These are phyloP conservation scores for Medauroidea extradentata DNA, from an alignment of 1,140 invertebrate genomes.

Conservation along the genomic window DNA sequence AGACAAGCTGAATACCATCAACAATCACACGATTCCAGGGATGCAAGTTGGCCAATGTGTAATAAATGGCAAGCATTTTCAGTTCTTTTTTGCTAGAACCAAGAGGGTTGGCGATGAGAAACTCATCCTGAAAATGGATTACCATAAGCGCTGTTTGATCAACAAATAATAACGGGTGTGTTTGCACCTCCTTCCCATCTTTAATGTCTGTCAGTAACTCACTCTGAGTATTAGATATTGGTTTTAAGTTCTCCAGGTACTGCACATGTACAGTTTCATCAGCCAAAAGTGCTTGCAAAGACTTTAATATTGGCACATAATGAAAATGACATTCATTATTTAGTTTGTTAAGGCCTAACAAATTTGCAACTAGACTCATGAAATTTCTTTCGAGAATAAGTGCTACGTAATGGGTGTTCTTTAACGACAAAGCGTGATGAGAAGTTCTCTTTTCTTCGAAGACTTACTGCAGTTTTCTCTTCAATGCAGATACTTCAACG, in stretches of 20 bases:
- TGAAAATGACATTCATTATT: background rate
- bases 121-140: constrained; percentile 7
- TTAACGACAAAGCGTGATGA: background rate
- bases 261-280: background rate
- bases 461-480: background rate
- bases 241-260: background rate
- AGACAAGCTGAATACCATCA: constrained; percentile 2
- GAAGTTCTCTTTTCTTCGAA: background rate
- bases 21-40: constrained; percentile 1
- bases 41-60: constrained; percentile 9
- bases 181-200: background rate
- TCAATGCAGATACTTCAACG: background rate
- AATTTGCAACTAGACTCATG: background rate
- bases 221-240: background rate
- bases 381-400: background rate
- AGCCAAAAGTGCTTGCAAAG: background rate
- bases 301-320: background rate
- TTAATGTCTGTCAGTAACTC: background rate
- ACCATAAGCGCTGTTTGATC: background rate
- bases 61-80: constrained; percentile 3
- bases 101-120: constrained; percentile 2
- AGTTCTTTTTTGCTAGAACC: background rate
- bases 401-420: background rate
- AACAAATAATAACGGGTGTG: background rate
- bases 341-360: background rate